Evolutionary conservation across 2,888 invertebrate species (phyloP).

Genomic region (Blomia tropicalis): DNA sequence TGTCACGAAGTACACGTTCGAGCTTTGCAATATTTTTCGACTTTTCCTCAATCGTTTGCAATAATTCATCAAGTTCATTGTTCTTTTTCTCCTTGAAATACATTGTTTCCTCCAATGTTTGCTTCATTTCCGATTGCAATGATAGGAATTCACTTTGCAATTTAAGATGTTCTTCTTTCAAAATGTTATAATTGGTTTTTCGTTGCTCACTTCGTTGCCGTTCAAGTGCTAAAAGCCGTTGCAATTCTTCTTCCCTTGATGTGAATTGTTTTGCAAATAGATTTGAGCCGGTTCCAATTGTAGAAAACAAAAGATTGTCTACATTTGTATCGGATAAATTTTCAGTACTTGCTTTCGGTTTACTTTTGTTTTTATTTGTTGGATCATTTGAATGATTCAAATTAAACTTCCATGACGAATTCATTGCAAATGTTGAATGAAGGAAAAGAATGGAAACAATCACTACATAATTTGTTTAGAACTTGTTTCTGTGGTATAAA

Average conservation of each 20-base stretch:
- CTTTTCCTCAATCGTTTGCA: slow-evolving; percentile 13
- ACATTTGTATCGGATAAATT: too few species aligned
- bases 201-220: slow-evolving; percentile 24
- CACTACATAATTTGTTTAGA: too few species aligned
- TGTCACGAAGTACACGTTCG: slow-evolving; percentile 3
- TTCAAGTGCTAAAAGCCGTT: slow-evolving; percentile 20
- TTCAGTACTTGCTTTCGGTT: too few species aligned
- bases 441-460: too few species aligned
- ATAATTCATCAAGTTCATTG: slow-evolving; percentile 13
- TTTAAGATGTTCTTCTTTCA: slow-evolving; percentile 25
- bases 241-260: slow-evolving; percentile 20
- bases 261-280: slow-evolving; percentile 11
- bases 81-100: slow-evolving; percentile 23
- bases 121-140: slow-evolving; percentile 22
- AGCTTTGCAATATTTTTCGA: slow-evolving; percentile 8
- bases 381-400: not conserved
- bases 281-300: too few species aligned
- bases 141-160: slow-evolving; percentile 22
- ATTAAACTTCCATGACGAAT: not conserved
- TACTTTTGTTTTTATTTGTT: not conserved
- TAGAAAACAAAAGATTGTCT: too few species aligned
- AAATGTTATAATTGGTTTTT: slow-evolving; percentile 17
- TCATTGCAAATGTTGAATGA: too few species aligned
- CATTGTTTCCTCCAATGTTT: slow-evolving; percentile 21
- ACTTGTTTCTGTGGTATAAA: too few species aligned